Conservation (phyloP, 1,140 invertebrate genomes). For the Lepidurus couesii region DNA sequence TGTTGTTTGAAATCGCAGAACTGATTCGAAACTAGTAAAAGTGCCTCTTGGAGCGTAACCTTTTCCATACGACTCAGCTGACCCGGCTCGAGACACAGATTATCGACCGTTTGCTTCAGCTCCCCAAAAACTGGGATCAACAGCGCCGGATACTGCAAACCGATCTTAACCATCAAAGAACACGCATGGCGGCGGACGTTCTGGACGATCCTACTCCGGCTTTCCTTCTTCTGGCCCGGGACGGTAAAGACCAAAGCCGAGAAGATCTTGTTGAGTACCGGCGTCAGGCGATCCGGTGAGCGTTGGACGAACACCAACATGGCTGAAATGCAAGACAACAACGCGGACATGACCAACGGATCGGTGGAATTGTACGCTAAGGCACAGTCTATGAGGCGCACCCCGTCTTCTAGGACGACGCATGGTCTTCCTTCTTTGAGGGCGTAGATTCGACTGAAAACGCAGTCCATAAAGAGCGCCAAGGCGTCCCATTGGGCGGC, state of each 20-base stretch:
- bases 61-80: conserved; percentile 77
- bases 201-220: conserved; percentile 64
- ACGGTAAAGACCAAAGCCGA: conserved; percentile 66
- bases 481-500: conserved; percentile 76
- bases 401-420: conserved; percentile 53
- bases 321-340: conserved; percentile 82
- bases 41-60: conserved; percentile 67
- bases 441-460: conserved; percentile 65
- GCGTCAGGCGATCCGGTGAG: conserved; percentile 53
- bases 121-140: conserved; percentile 80
- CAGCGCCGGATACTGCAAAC: conserved; percentile 73
- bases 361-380: conserved; percentile 66
- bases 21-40: conserved; percentile 78
- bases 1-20: conserved; percentile 82
- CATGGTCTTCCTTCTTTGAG: conserved; percentile 56
- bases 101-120: conserved; percentile 65
- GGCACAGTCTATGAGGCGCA: conserved; percentile 67
- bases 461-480: conserved; percentile 60
- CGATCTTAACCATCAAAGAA: conserved; percentile 81
- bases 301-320: conserved; percentile 84
- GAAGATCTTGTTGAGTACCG: conserved; percentile 81
- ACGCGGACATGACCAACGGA: conserved; percentile 67
- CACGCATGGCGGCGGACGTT: conserved; percentile 82
- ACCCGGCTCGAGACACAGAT: conserved; percentile 52
- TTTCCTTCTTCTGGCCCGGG: conserved; percentile 56